A percentile compares a stretch with the other conserved stretches of the same genome.
Conservation (phyloP, 2,888 invertebrate genomes). For the Abscondita cerata region DNA sequence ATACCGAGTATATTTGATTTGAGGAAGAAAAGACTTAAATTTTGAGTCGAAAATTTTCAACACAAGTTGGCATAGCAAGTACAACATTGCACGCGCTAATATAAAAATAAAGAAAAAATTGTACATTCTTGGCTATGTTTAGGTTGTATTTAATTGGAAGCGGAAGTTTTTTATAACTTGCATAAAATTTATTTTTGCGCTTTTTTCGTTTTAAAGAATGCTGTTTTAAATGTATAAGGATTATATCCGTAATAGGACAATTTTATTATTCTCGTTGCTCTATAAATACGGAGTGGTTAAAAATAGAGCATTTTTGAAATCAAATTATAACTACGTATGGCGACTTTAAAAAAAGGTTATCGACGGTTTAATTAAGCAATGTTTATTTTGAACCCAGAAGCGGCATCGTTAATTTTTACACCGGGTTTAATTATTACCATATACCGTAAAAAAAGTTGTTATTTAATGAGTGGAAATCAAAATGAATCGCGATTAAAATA, state of each 20-base stretch:
- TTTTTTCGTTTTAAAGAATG: conserved; percentile 7
- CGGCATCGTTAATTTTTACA: too few species aligned
- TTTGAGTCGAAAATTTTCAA: conserved; percentile 8
- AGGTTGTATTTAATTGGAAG: conserved; percentile 10
- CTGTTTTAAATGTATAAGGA: conserved; percentile 6
- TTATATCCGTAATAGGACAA: not conserved
- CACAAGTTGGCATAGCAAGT: conserved; percentile 10
- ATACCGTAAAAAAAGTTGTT: too few species aligned
- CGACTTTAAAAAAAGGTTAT: too few species aligned
- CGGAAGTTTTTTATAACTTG: conserved; percentile 12
- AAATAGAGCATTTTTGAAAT: too few species aligned
- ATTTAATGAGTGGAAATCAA: too few species aligned
- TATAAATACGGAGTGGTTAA: too few species aligned
- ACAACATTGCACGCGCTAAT: conserved; percentile 12
- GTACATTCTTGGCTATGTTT: conserved; percentile 14
- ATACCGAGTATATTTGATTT: not conserved
- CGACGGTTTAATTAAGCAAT: too few species aligned
- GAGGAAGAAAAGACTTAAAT: not conserved
- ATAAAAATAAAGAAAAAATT: conserved; percentile 19
- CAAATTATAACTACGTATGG: too few species aligned
- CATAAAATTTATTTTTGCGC: conserved; percentile 11
- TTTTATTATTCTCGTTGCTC: conserved; percentile 6
- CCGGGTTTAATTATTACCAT: too few species aligned
- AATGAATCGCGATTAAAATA: too few species aligned
- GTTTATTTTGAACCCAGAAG: too few species aligned